Conservation (phyloP, 35 echinoderm and acorn worm genomes). For the Anneissia japonica region DNA sequence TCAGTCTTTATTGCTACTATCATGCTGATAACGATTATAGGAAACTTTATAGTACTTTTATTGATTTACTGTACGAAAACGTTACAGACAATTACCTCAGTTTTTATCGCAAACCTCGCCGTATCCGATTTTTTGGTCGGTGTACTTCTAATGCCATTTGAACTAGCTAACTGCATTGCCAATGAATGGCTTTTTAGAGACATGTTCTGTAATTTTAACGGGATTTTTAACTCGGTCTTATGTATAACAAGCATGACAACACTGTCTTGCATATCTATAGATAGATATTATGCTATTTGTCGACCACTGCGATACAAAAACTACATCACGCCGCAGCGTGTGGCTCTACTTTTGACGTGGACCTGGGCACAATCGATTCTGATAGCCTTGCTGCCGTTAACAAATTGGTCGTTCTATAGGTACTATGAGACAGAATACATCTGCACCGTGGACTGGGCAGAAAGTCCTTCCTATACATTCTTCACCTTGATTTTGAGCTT, state of each 20-base stretch:
- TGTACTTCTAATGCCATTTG: conserved; percentile 29
- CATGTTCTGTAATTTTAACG: conserved; percentile 38
- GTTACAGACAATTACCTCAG: conserved; percentile 50
- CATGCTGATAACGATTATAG: conserved; percentile 37
- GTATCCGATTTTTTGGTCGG: conserved; percentile 55
- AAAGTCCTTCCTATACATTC: conserved; percentile 17
- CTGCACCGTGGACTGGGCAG: conserved; percentile 58
- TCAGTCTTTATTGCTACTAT: conserved; percentile 25
- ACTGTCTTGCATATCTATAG: conserved; percentile 51
- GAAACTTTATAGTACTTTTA: conserved; percentile 53
- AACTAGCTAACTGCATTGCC: conserved; percentile 38
- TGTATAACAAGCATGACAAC: conserved; percentile 59
- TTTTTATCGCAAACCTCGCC: conserved; percentile 69
- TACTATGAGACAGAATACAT: conserved; percentile 52
- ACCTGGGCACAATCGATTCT: conserved; percentile 52
- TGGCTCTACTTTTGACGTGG: conserved; percentile 19
- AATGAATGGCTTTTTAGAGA: conserved; percentile 37
- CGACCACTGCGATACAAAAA: conserved; percentile 24
- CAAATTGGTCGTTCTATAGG: conserved; percentile 52
- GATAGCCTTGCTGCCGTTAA: conserved; percentile 32
- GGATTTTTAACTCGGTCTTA: not conserved
- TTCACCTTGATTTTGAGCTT: conserved; percentile 4
- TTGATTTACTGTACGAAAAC: conserved; percentile 30
- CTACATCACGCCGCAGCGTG: not conserved
- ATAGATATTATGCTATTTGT: conserved; percentile 63